Conservation (phyloP, 2,797 vertebrate species). For the Chelmon rostratus region DNA sequence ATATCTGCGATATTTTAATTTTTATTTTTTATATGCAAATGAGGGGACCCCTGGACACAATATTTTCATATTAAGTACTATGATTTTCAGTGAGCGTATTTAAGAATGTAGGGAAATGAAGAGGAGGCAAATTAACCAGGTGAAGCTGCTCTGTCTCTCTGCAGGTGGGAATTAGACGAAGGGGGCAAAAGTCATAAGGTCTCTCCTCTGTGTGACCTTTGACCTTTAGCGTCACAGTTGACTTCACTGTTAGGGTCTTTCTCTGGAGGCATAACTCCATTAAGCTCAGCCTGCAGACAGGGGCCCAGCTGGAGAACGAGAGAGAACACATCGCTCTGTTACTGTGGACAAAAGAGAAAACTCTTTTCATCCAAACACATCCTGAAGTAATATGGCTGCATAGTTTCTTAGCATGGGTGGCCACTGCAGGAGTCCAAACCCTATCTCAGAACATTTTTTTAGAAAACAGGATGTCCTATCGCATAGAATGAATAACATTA, state of each 20-base stretch:
- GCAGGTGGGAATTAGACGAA: slow-evolving; percentile 28
- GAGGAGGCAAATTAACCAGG: background rate
- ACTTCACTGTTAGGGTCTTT: slow-evolving; percentile 22
- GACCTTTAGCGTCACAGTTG: slow-evolving; percentile 40
- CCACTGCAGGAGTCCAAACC: slow-evolving; percentile 6
- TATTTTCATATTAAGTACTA: background rate
- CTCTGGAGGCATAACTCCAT: slow-evolving; percentile 38
- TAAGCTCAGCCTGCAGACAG: slow-evolving; percentile 34
- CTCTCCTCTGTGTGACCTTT: slow-evolving; percentile 46
- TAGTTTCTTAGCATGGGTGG: background rate
- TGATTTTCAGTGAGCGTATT: background rate
- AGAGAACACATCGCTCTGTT: background rate
- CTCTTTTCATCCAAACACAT: slow-evolving; percentile 10
- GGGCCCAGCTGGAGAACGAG: slow-evolving; percentile 35
- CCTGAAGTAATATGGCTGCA: background rate
- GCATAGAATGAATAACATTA: background rate
- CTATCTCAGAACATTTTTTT: slow-evolving; percentile 8
- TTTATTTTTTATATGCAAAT: background rate
- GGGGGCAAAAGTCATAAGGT: slow-evolving; percentile 34
- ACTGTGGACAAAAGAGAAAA: slow-evolving; percentile 18
- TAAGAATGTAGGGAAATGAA: background rate
- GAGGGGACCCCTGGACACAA: background rate
- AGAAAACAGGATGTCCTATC: slow-evolving; percentile 17
- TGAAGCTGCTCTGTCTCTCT: slow-evolving; percentile 24
- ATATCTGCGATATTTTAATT: background rate